Evolutionary conservation across 1,140 invertebrate species (phyloP).

Genomic region (Drosophila ohnishii): DNA sequence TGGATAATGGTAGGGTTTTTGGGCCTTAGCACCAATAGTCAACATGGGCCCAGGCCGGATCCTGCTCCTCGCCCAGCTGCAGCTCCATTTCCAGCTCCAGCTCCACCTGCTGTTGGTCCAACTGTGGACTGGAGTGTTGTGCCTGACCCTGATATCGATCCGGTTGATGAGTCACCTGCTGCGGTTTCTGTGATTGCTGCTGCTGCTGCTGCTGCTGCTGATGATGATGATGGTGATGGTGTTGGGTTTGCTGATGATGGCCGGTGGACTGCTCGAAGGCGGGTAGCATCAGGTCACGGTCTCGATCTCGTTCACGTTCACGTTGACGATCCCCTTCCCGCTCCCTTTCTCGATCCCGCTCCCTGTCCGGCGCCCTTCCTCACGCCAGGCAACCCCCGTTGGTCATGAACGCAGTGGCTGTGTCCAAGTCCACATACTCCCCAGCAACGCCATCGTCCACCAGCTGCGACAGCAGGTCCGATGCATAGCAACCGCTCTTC

Average conservation of each 20-base stretch:
- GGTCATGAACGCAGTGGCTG: conserved; percentile 71
- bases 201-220: conserved; percentile 2
- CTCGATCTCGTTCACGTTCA: conserved; percentile 8
- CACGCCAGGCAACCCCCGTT: conserved; percentile 81
- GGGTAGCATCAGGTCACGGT: conserved; percentile 62
- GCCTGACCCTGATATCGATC: conserved; percentile 3
- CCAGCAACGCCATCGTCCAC: conserved; percentile 62
- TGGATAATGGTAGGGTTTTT: neutral
- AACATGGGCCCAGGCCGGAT: conserved; percentile 66
- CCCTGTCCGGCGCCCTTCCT: conserved; percentile 61
- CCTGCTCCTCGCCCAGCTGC: conserved; percentile 46
- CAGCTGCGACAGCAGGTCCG: conserved; percentile 71
- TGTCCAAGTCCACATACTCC: conserved; percentile 80
- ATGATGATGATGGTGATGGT: conserved; percentile 3
- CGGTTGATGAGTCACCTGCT: neutral
- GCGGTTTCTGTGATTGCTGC: neutral
- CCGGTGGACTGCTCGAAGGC: conserved; percentile 37
- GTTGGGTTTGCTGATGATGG: conserved; percentile 23
- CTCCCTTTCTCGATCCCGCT: conserved; percentile 41
- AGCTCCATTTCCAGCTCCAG: conserved; percentile 48
- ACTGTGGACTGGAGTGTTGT: conserved; percentile 29
- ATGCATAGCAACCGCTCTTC: conserved; percentile 67
- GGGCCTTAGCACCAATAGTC: conserved; percentile 70
- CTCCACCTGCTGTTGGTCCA: conserved; percentile 43
- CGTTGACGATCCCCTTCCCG: neutral